Evolutionary conservation across 2,888 invertebrate species (phyloP), one percentile per base, ranked within the genome.

Genomic region (Limnephilus rhombicus): DNA sequence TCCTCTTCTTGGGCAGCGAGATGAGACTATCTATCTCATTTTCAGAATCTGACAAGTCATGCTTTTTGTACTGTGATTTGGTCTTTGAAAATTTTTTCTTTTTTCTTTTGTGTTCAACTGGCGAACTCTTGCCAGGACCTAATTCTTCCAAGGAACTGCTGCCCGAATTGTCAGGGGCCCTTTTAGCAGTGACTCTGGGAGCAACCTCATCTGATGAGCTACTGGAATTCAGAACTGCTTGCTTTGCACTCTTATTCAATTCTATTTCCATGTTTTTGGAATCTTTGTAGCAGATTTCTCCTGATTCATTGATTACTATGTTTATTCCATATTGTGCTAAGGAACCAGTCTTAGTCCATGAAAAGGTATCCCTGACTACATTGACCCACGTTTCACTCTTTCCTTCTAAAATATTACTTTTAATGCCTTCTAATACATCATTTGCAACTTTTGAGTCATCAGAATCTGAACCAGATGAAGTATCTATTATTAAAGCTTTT

Each of bases 221-320:
- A 24, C 90, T 91, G 13, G 92, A 90, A 81, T 53, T 86, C 86
- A 92, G 41, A 68, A 92, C 90, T 12, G 92, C 86, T 53, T 18
- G 85, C 53, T 89, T 92, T 4, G 92, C 92, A 45, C 80, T 83
- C 85, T 92, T 81, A 53, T 92, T 92, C 18, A 92, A 49, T 53
- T 92, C 85, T 80, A 45, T 89, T 80, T 80, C 89, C 34, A 41
- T 80, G 11, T n/a, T 89, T 89, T 89, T 68, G 80, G 80, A 37
- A 24, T 91, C 83, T 49, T 41, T 37, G 41, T 80, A 90, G 24
- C 80, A 87, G n/a, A 91, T 7, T 31, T 91, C 82, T 7, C 91
- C 91, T 9, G 12, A 29, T 86, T 90, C 92, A 90, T 87, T 91
- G 68, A 83, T 90, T n/a, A 91, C 83, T 87, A 29, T 90, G 9